phyloP scores from a whole-genome alignment of 1,140 invertebrate genomes.

The Ylistrum balloti region DNA sequence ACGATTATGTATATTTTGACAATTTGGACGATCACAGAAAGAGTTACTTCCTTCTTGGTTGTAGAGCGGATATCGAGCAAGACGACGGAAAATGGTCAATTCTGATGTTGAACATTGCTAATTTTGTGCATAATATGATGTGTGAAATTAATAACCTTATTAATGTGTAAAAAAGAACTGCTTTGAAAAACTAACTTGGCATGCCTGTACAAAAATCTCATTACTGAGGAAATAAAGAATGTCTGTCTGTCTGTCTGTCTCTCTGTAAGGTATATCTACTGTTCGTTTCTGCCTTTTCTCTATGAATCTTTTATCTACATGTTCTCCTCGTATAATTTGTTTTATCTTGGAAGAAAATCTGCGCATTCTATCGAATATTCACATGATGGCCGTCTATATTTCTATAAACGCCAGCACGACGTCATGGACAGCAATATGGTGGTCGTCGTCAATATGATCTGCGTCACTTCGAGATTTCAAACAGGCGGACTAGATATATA shows the following conservation, averaged over 20 bases:
- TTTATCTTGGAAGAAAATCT: no score
- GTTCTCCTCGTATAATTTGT: no score
- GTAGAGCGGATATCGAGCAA: background rate
- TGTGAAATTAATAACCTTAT: background rate
- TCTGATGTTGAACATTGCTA: background rate
- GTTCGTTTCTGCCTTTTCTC: no score
- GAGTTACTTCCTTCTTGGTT: background rate
- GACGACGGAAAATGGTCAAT: background rate
- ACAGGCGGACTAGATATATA: no score
- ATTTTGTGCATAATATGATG: background rate
- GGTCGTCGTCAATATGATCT: no score
- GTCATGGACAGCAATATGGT: no score
- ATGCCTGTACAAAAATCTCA: background rate
- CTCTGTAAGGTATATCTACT: no score
- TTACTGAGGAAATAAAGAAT: background rate
- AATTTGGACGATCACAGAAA: background rate
- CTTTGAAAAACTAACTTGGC: background rate
- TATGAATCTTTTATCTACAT: no score
- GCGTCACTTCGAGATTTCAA: no score
- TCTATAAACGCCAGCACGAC: no score
- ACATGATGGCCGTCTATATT: no score
- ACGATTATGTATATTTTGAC: background rate
- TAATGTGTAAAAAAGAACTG: background rate
- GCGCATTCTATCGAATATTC: no score
- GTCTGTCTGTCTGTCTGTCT: conserved; percentile 8